phyloP scores from a whole-genome alignment of 2,113 vertebrate genomes.

The Syngnathus typhle region DNA sequence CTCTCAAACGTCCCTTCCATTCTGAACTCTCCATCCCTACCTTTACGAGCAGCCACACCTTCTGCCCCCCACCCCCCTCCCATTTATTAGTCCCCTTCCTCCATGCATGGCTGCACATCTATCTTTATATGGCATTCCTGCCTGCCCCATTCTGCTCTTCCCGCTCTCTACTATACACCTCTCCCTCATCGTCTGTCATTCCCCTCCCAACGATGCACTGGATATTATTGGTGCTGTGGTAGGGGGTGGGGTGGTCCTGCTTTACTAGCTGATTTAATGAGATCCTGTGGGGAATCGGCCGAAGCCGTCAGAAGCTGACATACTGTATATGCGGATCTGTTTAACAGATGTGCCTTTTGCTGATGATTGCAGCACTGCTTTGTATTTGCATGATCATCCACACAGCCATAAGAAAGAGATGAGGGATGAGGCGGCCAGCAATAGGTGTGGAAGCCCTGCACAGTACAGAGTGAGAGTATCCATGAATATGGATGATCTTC shows the following conservation, averaged over 20 bases:
- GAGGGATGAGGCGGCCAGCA: constrained; percentile 9
- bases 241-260: constrained; percentile 49
- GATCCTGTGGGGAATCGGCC: constrained; percentile 62
- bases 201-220: constrained; percentile 22
- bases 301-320: constrained; percentile 52
- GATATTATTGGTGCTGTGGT: constrained; percentile 27
- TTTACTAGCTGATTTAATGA: constrained; percentile 68
- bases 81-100: constrained; percentile 18
- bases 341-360: constrained; percentile 49
- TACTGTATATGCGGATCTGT: constrained; percentile 27
- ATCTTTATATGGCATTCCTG: constrained; percentile 33
- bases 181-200: constrained; percentile 14
- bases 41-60: constrained; percentile 33
- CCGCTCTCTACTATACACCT: constrained; percentile 20
- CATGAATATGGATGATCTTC: constrained; percentile 31
- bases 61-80: constrained; percentile 8
- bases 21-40: constrained; percentile 15
- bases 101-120: constrained; percentile 36
- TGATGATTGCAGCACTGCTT: constrained; percentile 46
- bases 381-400: constrained; percentile 12
- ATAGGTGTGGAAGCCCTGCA: constrained; percentile 15
- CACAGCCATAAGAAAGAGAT: constrained; percentile 14
- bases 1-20: not conserved
- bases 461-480: not conserved
- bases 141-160: constrained; percentile 12